These are phyloP conservation scores for Sycobia sp. DNA, from an alignment of 1,140 invertebrate species.

Conservation along the genomic window DNA sequence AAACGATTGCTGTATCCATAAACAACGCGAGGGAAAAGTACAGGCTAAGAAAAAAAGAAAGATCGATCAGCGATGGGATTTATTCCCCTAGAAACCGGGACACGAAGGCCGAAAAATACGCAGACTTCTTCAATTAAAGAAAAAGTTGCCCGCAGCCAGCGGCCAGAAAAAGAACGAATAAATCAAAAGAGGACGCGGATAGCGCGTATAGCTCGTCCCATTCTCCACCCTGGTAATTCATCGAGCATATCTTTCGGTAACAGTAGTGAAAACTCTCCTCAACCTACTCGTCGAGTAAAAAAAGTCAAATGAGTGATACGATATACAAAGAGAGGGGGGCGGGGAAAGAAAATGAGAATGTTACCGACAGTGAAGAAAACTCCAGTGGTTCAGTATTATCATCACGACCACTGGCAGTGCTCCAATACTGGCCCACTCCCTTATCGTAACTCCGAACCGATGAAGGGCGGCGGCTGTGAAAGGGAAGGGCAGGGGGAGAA, in stretches of 20 bases:
- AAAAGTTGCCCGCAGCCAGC: background rate
- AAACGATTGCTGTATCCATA: no score
- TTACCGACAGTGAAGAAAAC: slow-evolving; percentile 1
- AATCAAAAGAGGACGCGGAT: slow-evolving; percentile 17
- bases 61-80: no score
- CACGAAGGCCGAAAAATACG: background rate
- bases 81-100: no score
- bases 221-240: slow-evolving; percentile 18
- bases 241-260: slow-evolving; percentile 19
- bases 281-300: no score
- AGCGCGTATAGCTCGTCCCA: background rate
- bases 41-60: no score
- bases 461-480: background rate
- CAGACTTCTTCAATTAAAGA: slow-evolving; percentile 19
- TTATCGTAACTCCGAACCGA: background rate
- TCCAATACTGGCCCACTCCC: no score
- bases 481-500: background rate
- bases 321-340: background rate
- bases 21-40: no score
- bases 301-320: background rate
- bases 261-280: slow-evolving; percentile 20
- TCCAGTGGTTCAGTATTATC: slow-evolving; percentile 27
- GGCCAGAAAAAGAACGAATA: slow-evolving; percentile 16
- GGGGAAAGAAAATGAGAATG: background rate
- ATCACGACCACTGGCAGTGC: slow-evolving; percentile 29